phyloP scores from a whole-genome alignment of 2,113 vertebrate genomes.

The Coptodon bakossiorum region DNA sequence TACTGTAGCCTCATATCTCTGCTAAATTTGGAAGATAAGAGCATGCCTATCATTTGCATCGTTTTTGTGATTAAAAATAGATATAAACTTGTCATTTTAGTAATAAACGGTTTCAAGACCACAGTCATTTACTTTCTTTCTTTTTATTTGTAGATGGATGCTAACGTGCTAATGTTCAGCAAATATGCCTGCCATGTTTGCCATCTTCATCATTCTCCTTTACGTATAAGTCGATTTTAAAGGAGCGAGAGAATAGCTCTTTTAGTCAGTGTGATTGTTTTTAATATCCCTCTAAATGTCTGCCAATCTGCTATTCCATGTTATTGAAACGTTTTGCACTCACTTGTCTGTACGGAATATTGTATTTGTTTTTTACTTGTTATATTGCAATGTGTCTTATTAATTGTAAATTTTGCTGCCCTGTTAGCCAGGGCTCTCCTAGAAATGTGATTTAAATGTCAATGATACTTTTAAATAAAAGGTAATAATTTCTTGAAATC shows the following conservation, averaged over 20 bases:
- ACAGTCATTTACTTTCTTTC: neutral
- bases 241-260: neutral
- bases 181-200: neutral
- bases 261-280: no score
- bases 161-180: neutral
- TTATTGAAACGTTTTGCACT: neutral
- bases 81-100: neutral
- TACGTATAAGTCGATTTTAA: neutral
- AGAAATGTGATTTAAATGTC: neutral
- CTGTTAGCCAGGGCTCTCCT: neutral
- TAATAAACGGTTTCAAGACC: neutral
- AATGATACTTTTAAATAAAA: neutral
- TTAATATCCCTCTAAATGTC: neutral
- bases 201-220: neutral
- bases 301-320: neutral
- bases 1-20: neutral
- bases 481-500: neutral
- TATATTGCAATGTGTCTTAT: neutral
- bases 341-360: fast-evolving
- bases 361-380: neutral
- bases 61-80: neutral
- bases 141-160: neutral
- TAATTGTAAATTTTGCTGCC: neutral
- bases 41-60: neutral
- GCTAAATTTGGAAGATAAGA: neutral